Evolutionary conservation across 1,140 invertebrate species (phyloP).

Genomic region (Drosophila subpulchrella): DNA sequence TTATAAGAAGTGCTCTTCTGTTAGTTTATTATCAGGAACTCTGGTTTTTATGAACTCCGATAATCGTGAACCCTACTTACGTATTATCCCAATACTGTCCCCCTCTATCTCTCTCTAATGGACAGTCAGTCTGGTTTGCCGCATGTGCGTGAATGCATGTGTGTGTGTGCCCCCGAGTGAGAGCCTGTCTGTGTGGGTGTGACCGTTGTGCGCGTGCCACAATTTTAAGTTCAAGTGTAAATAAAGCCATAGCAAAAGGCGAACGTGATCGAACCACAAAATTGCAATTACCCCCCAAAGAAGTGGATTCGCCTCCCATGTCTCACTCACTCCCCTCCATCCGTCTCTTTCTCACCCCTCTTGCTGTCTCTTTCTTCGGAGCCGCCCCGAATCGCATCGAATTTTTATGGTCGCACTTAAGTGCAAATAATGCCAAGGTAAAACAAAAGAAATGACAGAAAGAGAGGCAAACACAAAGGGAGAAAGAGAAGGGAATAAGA

Average conservation of each 20-base stretch:
- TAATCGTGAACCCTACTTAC: not conserved
- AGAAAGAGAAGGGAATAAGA: not conserved
- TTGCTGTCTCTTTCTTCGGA: not conserved
- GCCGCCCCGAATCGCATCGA: conserved; percentile 45
- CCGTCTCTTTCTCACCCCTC: not conserved
- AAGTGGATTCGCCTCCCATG: conserved; percentile 4
- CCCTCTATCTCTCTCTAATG: not conserved
- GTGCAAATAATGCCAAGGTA: conserved; percentile 56
- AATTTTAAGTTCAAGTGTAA: conserved; percentile 73
- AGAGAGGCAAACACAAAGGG: not conserved
- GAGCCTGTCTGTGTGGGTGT: conserved; percentile 9
- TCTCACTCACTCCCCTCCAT: conserved; percentile 1
- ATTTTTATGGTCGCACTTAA: conserved; percentile 61
- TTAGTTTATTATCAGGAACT: no score
- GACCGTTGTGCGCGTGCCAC: conserved; percentile 41
- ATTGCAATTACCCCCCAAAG: conserved; percentile 66
- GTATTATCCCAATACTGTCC: not conserved
- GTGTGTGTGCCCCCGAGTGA: conserved; percentile 4
- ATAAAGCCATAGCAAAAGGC: conserved; percentile 61
- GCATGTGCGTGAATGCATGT: not conserved
- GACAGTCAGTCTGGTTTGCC: not conserved
- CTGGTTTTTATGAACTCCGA: not conserved
- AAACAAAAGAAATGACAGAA: conserved; percentile 37
- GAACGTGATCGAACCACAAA: conserved; percentile 60
- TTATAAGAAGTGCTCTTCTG: no score